A percentile compares a stretch with the other conserved stretches of the same genome.
Evolutionary conservation across 2,888 invertebrate genomes (phyloP).

Genomic region (Leucophora obtusa): DNA sequence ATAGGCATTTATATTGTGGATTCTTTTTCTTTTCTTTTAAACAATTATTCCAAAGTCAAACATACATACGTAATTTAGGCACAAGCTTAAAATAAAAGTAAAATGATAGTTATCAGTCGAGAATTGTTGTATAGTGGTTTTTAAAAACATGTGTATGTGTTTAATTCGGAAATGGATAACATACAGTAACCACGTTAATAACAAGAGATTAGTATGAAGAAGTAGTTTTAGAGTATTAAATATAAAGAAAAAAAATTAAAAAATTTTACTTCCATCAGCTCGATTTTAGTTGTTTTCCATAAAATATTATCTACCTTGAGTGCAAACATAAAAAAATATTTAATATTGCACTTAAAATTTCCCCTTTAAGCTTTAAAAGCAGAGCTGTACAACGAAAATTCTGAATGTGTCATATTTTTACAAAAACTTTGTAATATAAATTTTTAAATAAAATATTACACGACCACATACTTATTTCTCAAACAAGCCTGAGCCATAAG

Average conservation of each 20-base stretch:
- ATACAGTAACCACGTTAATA: constrained; percentile 6
- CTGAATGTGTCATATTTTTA: not conserved
- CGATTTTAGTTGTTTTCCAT: constrained; percentile 20
- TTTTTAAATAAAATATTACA: too few species aligned
- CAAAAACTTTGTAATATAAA: too few species aligned
- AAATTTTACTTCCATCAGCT: constrained; percentile 3
- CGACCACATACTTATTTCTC: too few species aligned
- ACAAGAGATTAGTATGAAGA: constrained; percentile 13
- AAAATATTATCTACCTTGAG: constrained; percentile 20
- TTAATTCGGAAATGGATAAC: not conserved
- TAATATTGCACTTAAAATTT: not conserved
- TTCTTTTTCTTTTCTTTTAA: not conserved
- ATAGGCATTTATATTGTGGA: constrained; percentile 32
- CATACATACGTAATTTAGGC: constrained; percentile 29
- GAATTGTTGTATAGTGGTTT: not conserved
- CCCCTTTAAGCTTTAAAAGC: constrained; percentile 5
- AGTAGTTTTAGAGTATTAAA: not conserved
- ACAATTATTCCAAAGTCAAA: constrained; percentile 23
- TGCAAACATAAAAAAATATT: constrained; percentile 11
- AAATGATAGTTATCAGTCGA: constrained; percentile 53
- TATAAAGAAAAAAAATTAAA: constrained; percentile 6
- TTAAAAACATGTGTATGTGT: not conserved
- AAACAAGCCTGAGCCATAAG: too few species aligned
- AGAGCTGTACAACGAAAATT: not conserved
- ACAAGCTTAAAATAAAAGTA: constrained; percentile 28